Conservation (phyloP, 1,140 invertebrate species). For the Paraescarpia echinospica region DNA sequence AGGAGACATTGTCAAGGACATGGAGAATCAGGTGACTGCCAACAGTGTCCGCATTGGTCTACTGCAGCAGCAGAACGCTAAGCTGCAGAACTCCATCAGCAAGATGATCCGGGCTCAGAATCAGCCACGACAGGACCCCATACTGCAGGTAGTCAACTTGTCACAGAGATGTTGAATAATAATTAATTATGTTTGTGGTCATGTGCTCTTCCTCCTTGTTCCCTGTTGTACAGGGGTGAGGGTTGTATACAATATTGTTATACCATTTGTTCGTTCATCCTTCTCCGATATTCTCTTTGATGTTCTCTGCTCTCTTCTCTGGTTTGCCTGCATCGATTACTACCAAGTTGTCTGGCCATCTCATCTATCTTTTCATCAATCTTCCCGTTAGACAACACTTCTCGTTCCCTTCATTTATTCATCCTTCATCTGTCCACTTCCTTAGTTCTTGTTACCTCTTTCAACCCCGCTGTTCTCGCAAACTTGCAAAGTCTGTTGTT, state of each 20-base stretch:
- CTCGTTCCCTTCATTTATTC: neutral
- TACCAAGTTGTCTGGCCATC: no score
- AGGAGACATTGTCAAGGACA: conserved; percentile 51
- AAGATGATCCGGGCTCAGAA: conserved; percentile 38
- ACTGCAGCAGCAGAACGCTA: conserved; percentile 52
- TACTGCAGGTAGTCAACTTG: neutral
- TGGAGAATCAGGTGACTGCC: conserved; percentile 55
- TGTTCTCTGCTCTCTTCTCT: no score
- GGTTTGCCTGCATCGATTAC: no score
- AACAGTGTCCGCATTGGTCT: conserved; percentile 51
- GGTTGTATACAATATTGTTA: neutral
- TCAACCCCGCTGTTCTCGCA: neutral
- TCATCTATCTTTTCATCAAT: neutral
- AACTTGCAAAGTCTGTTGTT: neutral
- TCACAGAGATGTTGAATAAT: neutral
- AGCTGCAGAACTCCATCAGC: conserved; percentile 46
- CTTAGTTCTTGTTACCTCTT: neutral
- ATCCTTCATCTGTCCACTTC: neutral
- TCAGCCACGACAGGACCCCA: neutral
- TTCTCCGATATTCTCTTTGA: no score
- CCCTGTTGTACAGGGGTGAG: neutral
- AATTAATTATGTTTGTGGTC: neutral
- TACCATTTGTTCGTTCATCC: neutral
- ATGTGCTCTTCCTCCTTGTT: neutral
- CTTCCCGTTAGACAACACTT: neutral